Evolutionary conservation across 2,113 vertebrate species (phyloP), one percentile per base, ranked within the genome.

Genomic region (Macheiramphus alcinus): DNA sequence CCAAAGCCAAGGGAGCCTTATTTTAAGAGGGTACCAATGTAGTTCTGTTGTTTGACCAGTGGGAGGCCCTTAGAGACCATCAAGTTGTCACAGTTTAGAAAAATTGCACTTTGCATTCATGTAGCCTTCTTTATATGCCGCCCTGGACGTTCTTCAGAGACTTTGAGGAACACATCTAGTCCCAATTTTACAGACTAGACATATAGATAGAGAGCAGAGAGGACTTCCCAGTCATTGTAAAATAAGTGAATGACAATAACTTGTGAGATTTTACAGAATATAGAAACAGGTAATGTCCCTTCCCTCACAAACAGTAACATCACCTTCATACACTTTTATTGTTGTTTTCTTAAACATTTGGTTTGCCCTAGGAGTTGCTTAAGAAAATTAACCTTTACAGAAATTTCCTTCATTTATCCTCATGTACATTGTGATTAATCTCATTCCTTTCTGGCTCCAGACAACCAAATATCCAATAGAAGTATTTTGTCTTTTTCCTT

Each of bases 21-120:
- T 20, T 58, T 12, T 20, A 13, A 47, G 31, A 56, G 16, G 15
- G 4, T 52, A 26, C 17, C 23, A 56, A 23, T 89, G 97, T 48
- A 97, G 65, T 97, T 94, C 82, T 85, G 45, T 17, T 25, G 34
- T 89, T 94, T 91, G 76, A 56, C 97, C 97, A 95, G 95, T 71
- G 86, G 97, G 97, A 97, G 96, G 96, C 97, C 90, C 95, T 89
- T 95, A 88, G 82, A 95, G 86, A 97, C 90, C 90, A 95, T 80
- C 85, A 76, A 72, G 92, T 88, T 88, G 40, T 74, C 83, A 73
- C 13, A 52, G 22, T 21, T 26, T 43, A 8, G 47, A 61, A 66
- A 83, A 92, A 71, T 61, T n/a, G 17, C 10, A 5, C 20, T 61
- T n/a, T 8, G 29, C 26, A 63, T 66, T 84, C n/a, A 13, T 9